Conservation (phyloP, 1,140 invertebrate species). For the Drosophila arawakana region DNA sequence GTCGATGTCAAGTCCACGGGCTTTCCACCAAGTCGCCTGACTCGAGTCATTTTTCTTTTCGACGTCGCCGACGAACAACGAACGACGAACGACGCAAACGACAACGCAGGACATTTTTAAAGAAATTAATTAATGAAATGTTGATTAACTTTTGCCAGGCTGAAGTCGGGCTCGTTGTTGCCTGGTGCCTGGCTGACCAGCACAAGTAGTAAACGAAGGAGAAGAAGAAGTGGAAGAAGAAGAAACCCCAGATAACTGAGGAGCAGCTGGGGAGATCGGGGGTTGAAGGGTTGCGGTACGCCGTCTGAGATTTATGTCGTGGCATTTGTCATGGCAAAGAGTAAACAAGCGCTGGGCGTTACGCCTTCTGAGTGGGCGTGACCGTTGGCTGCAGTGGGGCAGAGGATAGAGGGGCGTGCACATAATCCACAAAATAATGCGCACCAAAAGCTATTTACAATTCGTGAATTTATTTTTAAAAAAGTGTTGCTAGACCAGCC, state of each 20-base stretch:
- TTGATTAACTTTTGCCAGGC: constrained; percentile 83
- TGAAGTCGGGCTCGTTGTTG: constrained; percentile 23
- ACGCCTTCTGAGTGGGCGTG: constrained; percentile 39
- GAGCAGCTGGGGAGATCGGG: background rate
- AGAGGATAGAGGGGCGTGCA: constrained; percentile 51
- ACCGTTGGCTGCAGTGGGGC: background rate
- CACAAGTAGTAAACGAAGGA: constrained; percentile 1
- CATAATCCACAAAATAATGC: constrained; percentile 81
- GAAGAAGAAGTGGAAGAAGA: background rate
- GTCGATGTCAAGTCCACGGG: constrained; percentile 14
- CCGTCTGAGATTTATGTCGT: constrained; percentile 79
- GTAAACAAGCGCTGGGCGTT: constrained; percentile 76
- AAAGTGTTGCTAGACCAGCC: constrained; percentile 31
- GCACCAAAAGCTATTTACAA: constrained; percentile 79
- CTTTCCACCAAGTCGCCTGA: constrained; percentile 49
- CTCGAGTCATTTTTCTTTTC: constrained; percentile 66
- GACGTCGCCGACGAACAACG: constrained; percentile 3
- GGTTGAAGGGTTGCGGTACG: constrained; percentile 5
- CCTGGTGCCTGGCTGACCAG: constrained; percentile 29
- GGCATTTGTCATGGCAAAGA: constrained; percentile 79
- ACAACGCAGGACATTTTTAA: constrained; percentile 74
- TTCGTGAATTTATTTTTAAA: constrained; percentile 75
- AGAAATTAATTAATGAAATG: constrained; percentile 84
- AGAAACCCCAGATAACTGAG: background rate
- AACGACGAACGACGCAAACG: constrained; percentile 13